Conservation (phyloP, 2,888 invertebrate species). For the Ectobius pallidus region DNA sequence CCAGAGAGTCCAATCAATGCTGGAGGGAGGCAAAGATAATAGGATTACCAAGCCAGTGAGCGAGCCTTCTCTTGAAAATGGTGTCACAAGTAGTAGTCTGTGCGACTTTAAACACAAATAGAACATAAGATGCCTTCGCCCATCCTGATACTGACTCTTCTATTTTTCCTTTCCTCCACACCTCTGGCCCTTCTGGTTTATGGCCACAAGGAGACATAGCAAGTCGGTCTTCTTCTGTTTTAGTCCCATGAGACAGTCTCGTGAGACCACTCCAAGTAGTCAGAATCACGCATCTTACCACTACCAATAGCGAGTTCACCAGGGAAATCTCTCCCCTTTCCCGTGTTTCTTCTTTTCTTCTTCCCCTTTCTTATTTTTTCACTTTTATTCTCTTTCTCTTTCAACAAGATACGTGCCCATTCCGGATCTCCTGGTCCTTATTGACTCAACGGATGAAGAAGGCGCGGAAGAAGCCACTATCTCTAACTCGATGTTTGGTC, state of each 20-base stretch:
- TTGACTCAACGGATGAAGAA: slow-evolving; percentile 13
- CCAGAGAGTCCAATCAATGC: too few species aligned
- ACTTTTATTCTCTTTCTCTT: slow-evolving; percentile 13
- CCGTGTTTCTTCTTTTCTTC: neutral
- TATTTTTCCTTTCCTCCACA: neutral
- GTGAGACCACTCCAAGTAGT: slow-evolving; percentile 7
- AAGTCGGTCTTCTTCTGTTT: neutral
- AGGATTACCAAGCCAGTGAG: neutral
- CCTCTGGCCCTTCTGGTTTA: neutral
- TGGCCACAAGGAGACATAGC: slow-evolving; percentile 6
- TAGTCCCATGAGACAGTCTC: slow-evolving; percentile 14
- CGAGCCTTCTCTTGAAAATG: neutral
- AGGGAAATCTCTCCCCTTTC: slow-evolving; percentile 12
- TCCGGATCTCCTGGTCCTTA: slow-evolving; percentile 16
- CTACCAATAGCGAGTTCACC: slow-evolving; percentile 3
- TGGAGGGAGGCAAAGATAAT: neutral
- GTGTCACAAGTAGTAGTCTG: neutral
- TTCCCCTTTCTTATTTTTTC: neutral
- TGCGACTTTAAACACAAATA: neutral
- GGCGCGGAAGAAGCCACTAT: neutral
- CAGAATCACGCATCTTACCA: slow-evolving; percentile 2
- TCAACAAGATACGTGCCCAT: slow-evolving; percentile 7
- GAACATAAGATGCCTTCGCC: neutral
- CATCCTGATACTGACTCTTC: neutral
- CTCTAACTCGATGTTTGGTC: neutral